Evolutionary conservation across 2,113 vertebrate species (phyloP).

Genomic region (Lontra canadensis): DNA sequence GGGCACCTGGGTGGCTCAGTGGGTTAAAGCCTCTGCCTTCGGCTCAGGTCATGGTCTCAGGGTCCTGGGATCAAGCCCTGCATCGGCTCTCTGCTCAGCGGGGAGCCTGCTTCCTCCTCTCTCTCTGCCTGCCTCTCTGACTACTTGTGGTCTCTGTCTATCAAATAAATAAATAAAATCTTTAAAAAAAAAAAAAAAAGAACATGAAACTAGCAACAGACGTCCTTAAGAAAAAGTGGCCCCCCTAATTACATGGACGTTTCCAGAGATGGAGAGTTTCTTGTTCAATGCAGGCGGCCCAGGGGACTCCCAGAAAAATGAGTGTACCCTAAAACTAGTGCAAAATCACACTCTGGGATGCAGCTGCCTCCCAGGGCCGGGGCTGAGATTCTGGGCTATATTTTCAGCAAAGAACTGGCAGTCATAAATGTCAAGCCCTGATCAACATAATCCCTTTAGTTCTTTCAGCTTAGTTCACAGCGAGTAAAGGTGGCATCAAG

Average conservation of each 20-base stretch:
- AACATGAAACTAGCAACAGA: neutral
- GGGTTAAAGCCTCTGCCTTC: too few species aligned
- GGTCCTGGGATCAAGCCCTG: too few species aligned
- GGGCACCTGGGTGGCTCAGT: too few species aligned
- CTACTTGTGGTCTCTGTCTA: too few species aligned
- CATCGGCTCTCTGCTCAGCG: too few species aligned
- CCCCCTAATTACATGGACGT: neutral
- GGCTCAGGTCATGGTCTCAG: too few species aligned
- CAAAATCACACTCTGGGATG: neutral
- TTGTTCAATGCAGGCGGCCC: neutral
- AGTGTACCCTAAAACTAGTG: neutral
- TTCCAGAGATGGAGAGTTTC: neutral
- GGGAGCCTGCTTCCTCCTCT: too few species aligned
- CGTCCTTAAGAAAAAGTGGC: neutral
- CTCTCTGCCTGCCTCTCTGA: too few species aligned
- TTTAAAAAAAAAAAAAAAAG: neutral
- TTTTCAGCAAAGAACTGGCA: constrained; percentile 52
- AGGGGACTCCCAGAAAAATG: constrained; percentile 9
- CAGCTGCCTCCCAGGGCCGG: constrained; percentile 40
- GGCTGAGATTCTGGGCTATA: constrained; percentile 10
- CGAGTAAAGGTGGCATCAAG: constrained; percentile 41
- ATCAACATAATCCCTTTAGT: constrained; percentile 60
- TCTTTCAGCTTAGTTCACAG: constrained; percentile 46
- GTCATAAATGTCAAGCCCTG: constrained; percentile 67
- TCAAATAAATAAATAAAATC: too few species aligned